Evolutionary conservation across 1,140 invertebrate genomes (phyloP).

Genomic region (Zaprionus lachaisei): DNA sequence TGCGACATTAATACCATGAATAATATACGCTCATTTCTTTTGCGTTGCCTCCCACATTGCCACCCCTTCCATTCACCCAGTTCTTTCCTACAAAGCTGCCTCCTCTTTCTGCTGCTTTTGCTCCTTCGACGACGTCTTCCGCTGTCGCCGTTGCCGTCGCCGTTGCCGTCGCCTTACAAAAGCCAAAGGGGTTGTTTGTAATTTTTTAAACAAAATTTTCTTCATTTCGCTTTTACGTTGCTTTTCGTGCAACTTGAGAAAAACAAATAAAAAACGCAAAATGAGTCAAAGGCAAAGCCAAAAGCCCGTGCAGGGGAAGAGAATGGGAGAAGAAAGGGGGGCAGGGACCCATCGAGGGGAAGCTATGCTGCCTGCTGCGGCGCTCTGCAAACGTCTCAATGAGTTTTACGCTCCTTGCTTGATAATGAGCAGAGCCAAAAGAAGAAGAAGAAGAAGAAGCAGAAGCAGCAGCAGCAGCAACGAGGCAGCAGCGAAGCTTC

Average conservation of each 20-base stretch:
- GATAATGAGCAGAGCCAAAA: conserved; percentile 70
- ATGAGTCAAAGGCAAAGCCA: conserved; percentile 69
- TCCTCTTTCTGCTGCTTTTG: conserved; percentile 19
- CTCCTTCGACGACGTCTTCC: conserved; percentile 22
- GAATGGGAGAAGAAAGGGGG: neutral
- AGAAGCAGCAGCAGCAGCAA: neutral
- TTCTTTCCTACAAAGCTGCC: neutral
- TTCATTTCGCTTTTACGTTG: conserved; percentile 73
- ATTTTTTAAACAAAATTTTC: conserved; percentile 81
- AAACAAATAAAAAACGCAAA: conserved; percentile 72
- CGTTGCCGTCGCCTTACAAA: conserved; percentile 37
- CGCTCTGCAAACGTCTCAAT: conserved; percentile 73
- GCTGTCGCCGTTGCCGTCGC: conserved; percentile 16
- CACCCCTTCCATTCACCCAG: conserved; percentile 2
- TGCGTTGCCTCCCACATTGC: conserved; percentile 56
- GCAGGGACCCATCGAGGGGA: too few species aligned
- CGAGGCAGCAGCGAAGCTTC: neutral
- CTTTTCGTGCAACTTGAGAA: conserved; percentile 72
- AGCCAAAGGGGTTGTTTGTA: conserved; percentile 80
- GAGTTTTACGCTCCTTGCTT: conserved; percentile 80
- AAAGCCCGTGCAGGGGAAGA: conserved; percentile 31
- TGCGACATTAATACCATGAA: conserved; percentile 79
- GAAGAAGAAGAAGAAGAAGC: conserved; percentile 14
- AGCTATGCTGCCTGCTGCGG: conserved; percentile 1
- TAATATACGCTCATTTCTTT: conserved; percentile 80